These are phyloP conservation scores for Rhodophaea formosa DNA, from an alignment of 2,888 invertebrate species.

Conservation along the genomic window DNA sequence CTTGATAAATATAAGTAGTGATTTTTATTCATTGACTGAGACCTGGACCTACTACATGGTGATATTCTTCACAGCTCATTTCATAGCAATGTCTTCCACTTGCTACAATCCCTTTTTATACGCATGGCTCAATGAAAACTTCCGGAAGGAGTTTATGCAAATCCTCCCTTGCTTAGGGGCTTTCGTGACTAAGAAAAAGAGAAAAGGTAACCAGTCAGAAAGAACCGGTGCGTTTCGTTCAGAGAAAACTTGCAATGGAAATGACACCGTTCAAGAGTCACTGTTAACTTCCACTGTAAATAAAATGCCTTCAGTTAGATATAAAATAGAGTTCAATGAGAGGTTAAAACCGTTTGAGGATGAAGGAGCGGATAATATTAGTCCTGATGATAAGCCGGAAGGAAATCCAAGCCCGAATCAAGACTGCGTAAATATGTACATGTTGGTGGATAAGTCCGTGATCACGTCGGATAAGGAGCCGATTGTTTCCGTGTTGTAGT, in stretches of 20 bases:
- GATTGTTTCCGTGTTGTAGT: slow-evolving; percentile 70
- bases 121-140: slow-evolving; percentile 97
- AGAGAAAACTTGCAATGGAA: slow-evolving; percentile 74
- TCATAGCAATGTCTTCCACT: slow-evolving; percentile 95
- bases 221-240: slow-evolving; percentile 71
- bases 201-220: slow-evolving; percentile 68
- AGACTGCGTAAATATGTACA: slow-evolving; percentile 76
- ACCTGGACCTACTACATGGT: slow-evolving; percentile 87
- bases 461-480: slow-evolving; percentile 69
- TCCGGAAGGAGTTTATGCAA: slow-evolving; percentile 93
- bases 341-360: slow-evolving; percentile 56
- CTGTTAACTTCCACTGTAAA: slow-evolving; percentile 67
- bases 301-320: slow-evolving; percentile 69
- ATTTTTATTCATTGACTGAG: slow-evolving; percentile 83
- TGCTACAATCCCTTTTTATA: slow-evolving; percentile 97
- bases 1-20: slow-evolving; percentile 87
- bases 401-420: slow-evolving; percentile 66
- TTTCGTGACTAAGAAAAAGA: slow-evolving; percentile 64
- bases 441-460: slow-evolving; percentile 73
- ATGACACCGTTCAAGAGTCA: slow-evolving; percentile 74
- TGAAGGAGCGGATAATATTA: slow-evolving; percentile 60
- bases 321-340: slow-evolving; percentile 69
- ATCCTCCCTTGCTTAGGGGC: slow-evolving; percentile 84
- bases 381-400: slow-evolving; percentile 73
- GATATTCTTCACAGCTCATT: slow-evolving; percentile 90